These are phyloP conservation scores for Heteromurus nitidus DNA, from an alignment of 2,888 invertebrate genomes.

Conservation along the genomic window DNA sequence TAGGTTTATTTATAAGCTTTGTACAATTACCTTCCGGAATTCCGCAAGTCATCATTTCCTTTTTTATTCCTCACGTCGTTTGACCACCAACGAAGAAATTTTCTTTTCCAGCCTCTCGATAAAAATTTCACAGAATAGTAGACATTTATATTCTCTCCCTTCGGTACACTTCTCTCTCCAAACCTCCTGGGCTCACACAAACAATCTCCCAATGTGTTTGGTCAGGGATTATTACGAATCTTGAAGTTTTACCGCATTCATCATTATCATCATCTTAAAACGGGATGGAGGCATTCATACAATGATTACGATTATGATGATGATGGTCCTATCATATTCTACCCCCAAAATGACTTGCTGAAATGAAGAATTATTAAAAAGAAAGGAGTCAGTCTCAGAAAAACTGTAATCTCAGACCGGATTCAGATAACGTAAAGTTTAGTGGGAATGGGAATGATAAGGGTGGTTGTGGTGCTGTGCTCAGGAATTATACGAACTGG, in stretches of 20 bases:
- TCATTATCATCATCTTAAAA: not conserved
- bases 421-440: constrained; percentile 44
- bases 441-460: constrained; percentile 21
- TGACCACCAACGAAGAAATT: constrained; percentile 48
- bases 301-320: constrained; percentile 21
- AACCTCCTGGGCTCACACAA: constrained; percentile 49
- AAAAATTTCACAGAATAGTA: constrained; percentile 35
- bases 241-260: constrained; percentile 1
- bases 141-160: constrained; percentile 18
- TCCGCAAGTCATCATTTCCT: constrained; percentile 48
- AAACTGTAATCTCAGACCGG: constrained; percentile 32
- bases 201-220: constrained; percentile 51
- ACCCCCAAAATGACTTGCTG: constrained; percentile 19
- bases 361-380: constrained; percentile 15
- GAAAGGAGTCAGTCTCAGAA: constrained; percentile 1
- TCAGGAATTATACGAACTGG: not conserved
- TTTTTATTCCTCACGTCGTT: constrained; percentile 13
- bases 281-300: constrained; percentile 34
- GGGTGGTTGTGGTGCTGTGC: not conserved
- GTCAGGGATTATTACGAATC: constrained; percentile 47
- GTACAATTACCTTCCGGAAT: constrained; percentile 37
- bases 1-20: too few relatives aligned
- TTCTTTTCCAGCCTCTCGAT: constrained; percentile 7
- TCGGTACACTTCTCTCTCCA: not conserved
- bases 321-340: not conserved